Percentiles rank a stretch among this genome's conserved stretches.
These are phyloP conservation scores for Strigops habroptila DNA, from an alignment of 2,113 vertebrate genomes.

Conservation along the genomic window DNA sequence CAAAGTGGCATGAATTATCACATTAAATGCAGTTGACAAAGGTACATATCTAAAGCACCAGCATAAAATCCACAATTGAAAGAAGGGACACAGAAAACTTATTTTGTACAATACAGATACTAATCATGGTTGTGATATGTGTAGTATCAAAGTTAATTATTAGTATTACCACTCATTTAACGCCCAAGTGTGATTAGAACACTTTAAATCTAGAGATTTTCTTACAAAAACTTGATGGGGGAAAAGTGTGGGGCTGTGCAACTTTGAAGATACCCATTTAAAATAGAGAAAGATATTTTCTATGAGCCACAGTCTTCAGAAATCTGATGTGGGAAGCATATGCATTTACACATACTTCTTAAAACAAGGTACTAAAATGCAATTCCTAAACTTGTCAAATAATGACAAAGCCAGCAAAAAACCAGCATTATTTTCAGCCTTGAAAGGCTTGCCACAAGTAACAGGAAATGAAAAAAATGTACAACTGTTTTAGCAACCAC, in stretches of 20 bases:
- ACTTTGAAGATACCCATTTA: background rate
- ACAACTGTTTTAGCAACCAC: background rate
- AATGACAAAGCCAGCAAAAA: conserved; percentile 19
- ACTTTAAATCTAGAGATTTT: background rate
- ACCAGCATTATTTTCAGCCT: background rate
- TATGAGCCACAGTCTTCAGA: background rate
- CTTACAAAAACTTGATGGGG: background rate
- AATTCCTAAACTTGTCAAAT: background rate
- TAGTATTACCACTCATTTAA: background rate
- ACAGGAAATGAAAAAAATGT: conserved; percentile 58
- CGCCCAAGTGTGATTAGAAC: background rate
- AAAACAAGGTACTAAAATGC: background rate
- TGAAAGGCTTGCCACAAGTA: background rate
- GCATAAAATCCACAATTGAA: background rate
- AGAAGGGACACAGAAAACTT: background rate
- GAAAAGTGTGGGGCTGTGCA: background rate
- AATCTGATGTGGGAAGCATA: background rate
- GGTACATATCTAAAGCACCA: background rate
- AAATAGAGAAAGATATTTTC: background rate
- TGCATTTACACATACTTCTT: background rate
- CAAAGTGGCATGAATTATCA: background rate
- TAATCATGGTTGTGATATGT: background rate
- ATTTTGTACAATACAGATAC: background rate
- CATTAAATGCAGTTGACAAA: background rate
- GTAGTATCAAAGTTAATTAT: background rate